phyloP scores from a whole-genome alignment of 2,888 invertebrate genomes.

The Encarsia formosa region DNA sequence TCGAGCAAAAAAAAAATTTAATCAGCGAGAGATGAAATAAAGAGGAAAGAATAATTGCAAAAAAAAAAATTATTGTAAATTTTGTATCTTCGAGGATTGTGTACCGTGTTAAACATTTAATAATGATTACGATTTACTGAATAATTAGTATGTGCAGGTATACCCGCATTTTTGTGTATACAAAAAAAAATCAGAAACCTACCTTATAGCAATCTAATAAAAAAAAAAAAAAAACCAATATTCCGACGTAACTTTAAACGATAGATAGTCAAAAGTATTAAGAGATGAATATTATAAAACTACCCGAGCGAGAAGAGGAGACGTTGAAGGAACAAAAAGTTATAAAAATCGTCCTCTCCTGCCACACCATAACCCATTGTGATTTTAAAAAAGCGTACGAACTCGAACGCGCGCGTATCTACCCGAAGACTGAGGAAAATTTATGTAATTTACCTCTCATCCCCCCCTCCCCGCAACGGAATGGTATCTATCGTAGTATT shows the following conservation, averaged over 20 bases:
- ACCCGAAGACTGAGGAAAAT: no score
- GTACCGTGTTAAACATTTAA: constrained; percentile 36
- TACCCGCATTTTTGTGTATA: constrained; percentile 39
- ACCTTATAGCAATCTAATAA: constrained; percentile 41
- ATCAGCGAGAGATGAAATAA: constrained; percentile 8
- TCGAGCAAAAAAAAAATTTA: background rate
- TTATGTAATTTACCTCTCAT: no score
- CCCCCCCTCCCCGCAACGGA: constrained; percentile 18
- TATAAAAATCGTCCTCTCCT: background rate
- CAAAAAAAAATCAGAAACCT: constrained; percentile 19
- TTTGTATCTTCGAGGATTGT: constrained; percentile 48
- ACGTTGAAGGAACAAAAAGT: background rate
- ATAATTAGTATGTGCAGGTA: constrained; percentile 26
- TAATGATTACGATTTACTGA: no score
- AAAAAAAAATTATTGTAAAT: no score
- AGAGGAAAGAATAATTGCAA: constrained; percentile 9
- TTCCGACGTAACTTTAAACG: constrained; percentile 31
- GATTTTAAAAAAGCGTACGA: background rate
- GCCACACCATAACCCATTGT: background rate
- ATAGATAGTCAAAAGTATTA: constrained; percentile 42
- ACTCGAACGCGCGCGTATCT: background rate
- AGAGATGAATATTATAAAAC: constrained; percentile 14
- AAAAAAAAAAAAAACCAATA: no score
- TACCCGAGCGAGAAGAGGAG: constrained; percentile 3
- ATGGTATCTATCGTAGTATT: constrained; percentile 49